A percentile compares a stretch with the other conserved stretches of the same genome.
These are phyloP conservation scores for Eidolon helvum DNA, from an alignment of 2,113 vertebrate species.

Conservation along the genomic window DNA sequence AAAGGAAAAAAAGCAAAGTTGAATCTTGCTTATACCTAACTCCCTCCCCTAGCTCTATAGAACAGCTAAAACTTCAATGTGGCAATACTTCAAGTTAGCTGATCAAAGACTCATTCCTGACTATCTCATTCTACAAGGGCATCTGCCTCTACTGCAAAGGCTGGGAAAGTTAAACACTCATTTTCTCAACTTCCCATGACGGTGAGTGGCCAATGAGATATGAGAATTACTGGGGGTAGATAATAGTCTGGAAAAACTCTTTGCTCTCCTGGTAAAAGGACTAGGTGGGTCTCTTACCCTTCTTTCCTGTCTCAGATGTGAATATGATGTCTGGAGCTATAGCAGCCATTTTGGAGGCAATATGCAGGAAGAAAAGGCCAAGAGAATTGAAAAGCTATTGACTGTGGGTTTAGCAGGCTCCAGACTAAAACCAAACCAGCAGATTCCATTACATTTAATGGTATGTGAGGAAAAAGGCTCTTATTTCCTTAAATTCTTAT, in stretches of 20 bases:
- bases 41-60: background rate
- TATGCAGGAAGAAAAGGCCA: background rate
- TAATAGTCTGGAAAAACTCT: background rate
- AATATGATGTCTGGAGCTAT: background rate
- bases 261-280: background rate
- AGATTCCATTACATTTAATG: background rate
- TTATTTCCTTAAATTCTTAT: background rate
- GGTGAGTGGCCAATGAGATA: background rate
- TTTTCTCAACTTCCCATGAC: background rate
- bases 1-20: background rate
- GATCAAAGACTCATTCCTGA: background rate
- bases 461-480: background rate
- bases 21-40: background rate
- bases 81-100: background rate
- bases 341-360: constrained; percentile 17
- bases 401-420: background rate
- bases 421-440: background rate
- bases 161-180: background rate
- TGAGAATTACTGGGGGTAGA: background rate
- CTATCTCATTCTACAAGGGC: background rate
- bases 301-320: background rate
- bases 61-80: background rate
- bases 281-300: background rate
- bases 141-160: background rate
- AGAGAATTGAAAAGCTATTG: background rate